Evolutionary conservation across 23 tunicate genomes (phyloP), one percentile per base, ranked within the genome.

Genomic region (Ciona savignyi): DNA sequence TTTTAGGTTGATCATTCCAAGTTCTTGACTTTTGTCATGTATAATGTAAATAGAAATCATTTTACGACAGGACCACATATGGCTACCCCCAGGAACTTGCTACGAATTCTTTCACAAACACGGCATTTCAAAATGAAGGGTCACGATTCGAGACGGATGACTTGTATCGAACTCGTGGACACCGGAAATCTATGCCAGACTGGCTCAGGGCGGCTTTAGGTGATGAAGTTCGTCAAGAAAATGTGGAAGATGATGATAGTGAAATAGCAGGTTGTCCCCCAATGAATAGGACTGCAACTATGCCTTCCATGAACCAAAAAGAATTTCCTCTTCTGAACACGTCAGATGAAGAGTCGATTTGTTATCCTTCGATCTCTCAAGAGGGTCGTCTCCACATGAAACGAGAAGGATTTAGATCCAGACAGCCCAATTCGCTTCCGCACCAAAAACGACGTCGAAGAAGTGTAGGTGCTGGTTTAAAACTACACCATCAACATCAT

Each of bases 131-230:
- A 32, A 30, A 3, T 3, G 69, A 70, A 60, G 83, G 51, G 56
- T 42, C 56, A n/a, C 25, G 70, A 51, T 56, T 67, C 33, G 77
- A 68, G 30, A 76, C 71, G 30, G 84, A 80, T 27, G 84, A 80
- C 29, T 48, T 70, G 4, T 31, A 71, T 62, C 23, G 63, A 26
- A 32, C 66, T 25, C 51, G 51, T n/a, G 68, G 78, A 29, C 61
- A 79, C 33, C 72, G 80, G 65, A 91, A 85, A 60, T 81, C 87
- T 65, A 80, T 84, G 83, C 97, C 97, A 21, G 89, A 76, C 26
- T 91, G 97, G 97, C 83, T 91, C 2, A 48, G 85, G 71, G 97
- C 91, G 0, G 97, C 97, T 32, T 76, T 84, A 4, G 93, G 84
- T 15, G 79, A 77, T 23, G 97, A 91, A 28, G 91, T 79, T 15